These are phyloP conservation scores for Microtus richardsoni DNA, from an alignment of 2,113 vertebrate species.

Conservation along the genomic window DNA sequence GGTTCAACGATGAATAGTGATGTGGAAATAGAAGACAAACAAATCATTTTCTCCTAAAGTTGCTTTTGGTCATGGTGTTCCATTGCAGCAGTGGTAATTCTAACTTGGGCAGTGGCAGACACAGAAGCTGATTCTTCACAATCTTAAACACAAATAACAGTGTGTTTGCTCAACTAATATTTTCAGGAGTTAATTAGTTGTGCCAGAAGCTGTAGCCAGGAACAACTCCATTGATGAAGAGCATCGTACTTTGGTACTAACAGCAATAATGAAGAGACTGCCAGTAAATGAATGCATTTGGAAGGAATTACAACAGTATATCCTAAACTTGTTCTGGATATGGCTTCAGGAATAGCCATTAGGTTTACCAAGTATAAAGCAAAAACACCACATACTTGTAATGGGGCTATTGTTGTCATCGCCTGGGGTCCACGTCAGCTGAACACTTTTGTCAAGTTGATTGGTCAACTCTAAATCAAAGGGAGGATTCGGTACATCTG, in stretches of 20 bases:
- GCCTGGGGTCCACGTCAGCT: conserved; percentile 96
- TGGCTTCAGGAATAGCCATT: background rate
- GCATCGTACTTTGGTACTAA: background rate
- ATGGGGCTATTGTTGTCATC: conserved; percentile 96
- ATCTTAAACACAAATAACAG: conserved; percentile 12
- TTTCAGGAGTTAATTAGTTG: background rate
- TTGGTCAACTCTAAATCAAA: conserved; percentile 96
- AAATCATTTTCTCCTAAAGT: background rate
- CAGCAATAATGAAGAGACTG: conserved; percentile 15
- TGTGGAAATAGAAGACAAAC: background rate
- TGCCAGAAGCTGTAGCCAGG: background rate
- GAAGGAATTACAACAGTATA: background rate
- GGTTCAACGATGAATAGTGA: background rate
- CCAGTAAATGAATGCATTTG: conserved; percentile 7
- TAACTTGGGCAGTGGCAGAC: background rate
- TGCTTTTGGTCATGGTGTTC: background rate
- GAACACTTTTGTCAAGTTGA: conserved; percentile 91
- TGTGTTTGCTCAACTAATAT: conserved; percentile 7
- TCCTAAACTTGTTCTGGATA: background rate
- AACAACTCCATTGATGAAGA: background rate
- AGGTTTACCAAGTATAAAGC: background rate
- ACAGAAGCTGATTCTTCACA: background rate
- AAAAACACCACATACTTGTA: conserved; percentile 88
- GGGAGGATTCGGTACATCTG: conserved; percentile 94
- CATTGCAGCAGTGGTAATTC: background rate